These are phyloP conservation scores for Tridacna gigas DNA, from an alignment of 2,888 invertebrate species.

Conservation along the genomic window DNA sequence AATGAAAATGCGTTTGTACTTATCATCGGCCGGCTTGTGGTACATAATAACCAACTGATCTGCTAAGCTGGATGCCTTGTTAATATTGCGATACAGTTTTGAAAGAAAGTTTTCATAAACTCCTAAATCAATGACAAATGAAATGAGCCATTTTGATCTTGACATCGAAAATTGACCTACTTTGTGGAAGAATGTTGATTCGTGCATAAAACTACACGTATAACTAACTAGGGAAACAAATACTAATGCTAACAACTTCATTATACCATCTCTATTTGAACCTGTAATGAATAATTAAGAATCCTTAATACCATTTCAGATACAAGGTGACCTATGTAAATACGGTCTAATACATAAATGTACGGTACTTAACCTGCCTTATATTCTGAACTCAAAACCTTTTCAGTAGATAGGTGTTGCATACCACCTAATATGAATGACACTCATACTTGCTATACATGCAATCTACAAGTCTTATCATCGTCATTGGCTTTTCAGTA, in stretches of 20 bases:
- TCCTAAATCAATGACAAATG: constrained; percentile 5
- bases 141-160: constrained; percentile 4
- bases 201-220: constrained; percentile 6
- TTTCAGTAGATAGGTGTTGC: background rate
- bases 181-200: constrained; percentile 7
- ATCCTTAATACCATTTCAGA: constrained; percentile 7
- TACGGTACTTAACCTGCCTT: background rate
- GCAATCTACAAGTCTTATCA: constrained; percentile 4
- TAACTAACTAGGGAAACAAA: constrained; percentile 4
- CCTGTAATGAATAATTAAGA: constrained; percentile 6
- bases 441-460: constrained; percentile 1
- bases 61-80: constrained; percentile 3
- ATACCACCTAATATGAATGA: constrained; percentile 1
- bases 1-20: background rate
- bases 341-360: background rate
- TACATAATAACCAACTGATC: background rate
- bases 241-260: constrained; percentile 1
- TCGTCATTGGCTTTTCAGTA: too few species aligned
- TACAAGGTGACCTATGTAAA: background rate
- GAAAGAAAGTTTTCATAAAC: background rate
- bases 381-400: background rate
- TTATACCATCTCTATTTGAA: background rate
- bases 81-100: background rate
- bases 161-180: constrained; percentile 21
- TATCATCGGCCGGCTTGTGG: background rate